Conservation (phyloP, 2,797 vertebrate species). For the Siniperca scherzeri region DNA sequence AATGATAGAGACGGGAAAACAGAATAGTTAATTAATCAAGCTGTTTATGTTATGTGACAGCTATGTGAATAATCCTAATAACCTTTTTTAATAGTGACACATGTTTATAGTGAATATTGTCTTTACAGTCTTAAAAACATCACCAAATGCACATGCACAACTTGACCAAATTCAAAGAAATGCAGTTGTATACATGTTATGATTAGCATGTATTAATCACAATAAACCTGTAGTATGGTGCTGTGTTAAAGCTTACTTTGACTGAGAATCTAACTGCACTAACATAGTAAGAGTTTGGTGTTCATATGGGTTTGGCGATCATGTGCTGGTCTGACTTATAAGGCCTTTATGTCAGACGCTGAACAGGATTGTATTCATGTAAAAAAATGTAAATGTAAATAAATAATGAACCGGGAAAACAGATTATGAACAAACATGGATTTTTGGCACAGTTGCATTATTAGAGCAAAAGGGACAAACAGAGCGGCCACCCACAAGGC, state of each 20-base stretch:
- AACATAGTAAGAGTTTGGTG: not conserved
- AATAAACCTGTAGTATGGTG: not conserved
- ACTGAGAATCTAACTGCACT: not conserved
- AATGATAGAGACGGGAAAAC: not conserved
- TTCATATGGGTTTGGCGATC: not conserved
- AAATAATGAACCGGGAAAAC: not conserved
- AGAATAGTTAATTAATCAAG: not conserved
- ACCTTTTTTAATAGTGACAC: not conserved
- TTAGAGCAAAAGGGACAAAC: constrained; percentile 23
- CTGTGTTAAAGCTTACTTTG: not conserved
- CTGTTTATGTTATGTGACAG: not conserved
- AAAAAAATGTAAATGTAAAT: too few relatives aligned
- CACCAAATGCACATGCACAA: not conserved
- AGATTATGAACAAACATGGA: not conserved
- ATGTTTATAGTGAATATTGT: not conserved
- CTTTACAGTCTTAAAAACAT: not conserved
- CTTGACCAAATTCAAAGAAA: not conserved
- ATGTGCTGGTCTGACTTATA: not conserved
- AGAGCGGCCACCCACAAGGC: constrained; percentile 85
- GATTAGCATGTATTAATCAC: not conserved
- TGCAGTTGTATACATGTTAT: not conserved
- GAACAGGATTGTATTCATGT: not conserved
- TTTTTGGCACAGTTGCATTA: not conserved
- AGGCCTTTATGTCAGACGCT: not conserved
- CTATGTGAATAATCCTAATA: not conserved